Conservation (phyloP, 2,888 invertebrate genomes). For the Drosophila rubida region DNA sequence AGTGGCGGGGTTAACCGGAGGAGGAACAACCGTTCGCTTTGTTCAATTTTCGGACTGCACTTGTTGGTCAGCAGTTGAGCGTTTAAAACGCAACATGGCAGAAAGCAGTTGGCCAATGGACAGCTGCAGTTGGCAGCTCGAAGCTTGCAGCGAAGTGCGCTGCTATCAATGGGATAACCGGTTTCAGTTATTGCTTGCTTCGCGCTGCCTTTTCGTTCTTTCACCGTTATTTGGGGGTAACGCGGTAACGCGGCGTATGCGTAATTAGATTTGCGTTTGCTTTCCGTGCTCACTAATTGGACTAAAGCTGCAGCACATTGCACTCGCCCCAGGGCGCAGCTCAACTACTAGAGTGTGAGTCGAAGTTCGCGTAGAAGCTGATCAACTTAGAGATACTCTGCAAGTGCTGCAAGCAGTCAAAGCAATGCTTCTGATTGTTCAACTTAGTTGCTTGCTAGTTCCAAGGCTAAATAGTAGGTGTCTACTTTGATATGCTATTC, state of each 20-base stretch:
- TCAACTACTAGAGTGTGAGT: background rate
- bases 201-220: constrained; percentile 6
- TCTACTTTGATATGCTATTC: no score
- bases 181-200: constrained; percentile 5
- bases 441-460: no score
- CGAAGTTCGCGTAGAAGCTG: background rate
- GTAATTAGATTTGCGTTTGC: constrained; percentile 68
- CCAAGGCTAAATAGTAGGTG: no score
- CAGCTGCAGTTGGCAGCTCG: constrained; percentile 11
- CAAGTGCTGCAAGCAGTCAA: no score
- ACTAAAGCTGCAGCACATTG: constrained; percentile 41
- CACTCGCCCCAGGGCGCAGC: background rate
- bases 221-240: background rate
- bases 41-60: constrained; percentile 26
- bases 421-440: no score
- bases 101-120: background rate
- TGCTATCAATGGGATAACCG: constrained; percentile 18
- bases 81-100: constrained; percentile 5
- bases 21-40: constrained; percentile 38
- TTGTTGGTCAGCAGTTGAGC: constrained; percentile 25
- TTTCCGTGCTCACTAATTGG: constrained; percentile 56
- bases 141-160: background rate
- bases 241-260: constrained; percentile 68
- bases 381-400: background rate
- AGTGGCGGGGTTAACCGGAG: constrained; percentile 4